phyloP scores from a whole-genome alignment of 1,140 invertebrate genomes.

The Alviniconcha marisindica region DNA sequence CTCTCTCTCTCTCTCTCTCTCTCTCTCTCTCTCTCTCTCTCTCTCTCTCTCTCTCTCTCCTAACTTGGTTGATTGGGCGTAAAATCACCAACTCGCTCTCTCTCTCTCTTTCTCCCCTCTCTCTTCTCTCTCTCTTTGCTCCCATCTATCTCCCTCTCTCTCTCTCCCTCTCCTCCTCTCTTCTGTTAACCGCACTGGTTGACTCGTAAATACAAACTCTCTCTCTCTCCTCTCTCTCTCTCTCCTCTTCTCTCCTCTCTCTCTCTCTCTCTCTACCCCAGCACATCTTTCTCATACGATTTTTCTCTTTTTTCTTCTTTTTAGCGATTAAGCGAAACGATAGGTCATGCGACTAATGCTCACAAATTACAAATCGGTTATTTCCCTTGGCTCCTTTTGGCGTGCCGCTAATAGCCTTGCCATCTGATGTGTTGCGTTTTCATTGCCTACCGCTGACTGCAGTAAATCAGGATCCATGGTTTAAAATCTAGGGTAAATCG shows the following conservation, averaged over 20 bases:
- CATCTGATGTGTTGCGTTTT: not conserved
- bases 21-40: constrained; percentile 12
- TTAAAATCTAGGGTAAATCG: no score
- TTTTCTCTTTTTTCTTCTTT: not conserved
- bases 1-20: constrained; percentile 15
- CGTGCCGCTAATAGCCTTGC: not conserved
- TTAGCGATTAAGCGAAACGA: no score
- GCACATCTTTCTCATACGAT: not conserved
- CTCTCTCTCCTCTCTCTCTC: not conserved
- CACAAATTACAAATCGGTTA: not conserved
- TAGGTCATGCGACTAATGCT: no score
- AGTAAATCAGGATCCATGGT: no score
- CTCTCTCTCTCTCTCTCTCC: not conserved
- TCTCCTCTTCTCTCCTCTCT: not conserved
- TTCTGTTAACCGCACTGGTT: not conserved
- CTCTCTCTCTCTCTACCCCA: not conserved
- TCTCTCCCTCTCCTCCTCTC: not conserved
- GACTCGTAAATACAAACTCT: not conserved
- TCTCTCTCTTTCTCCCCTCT: not conserved
- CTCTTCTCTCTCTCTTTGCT: not conserved
- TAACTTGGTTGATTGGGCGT: not conserved
- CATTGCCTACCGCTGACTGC: not conserved
- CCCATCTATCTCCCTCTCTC: constrained; percentile 24
- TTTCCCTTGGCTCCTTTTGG: not conserved
- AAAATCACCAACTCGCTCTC: not conserved